Evolutionary conservation across 23 tunicate genomes (phyloP).

Genomic region (Halocynthia aurantium): DNA sequence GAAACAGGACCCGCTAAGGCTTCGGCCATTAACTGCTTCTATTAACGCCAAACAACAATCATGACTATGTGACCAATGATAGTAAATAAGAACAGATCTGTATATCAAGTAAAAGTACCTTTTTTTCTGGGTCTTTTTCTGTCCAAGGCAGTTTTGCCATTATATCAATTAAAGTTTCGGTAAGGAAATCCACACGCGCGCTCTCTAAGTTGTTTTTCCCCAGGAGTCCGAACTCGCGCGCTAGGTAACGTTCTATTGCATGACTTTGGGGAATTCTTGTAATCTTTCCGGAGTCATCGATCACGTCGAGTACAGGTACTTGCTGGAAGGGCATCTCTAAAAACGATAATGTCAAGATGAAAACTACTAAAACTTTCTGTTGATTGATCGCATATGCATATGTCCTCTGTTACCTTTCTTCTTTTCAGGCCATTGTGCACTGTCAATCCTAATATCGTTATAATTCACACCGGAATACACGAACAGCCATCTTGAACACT

Average conservation of each 20-base stretch:
- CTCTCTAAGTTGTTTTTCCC: constrained; percentile 25
- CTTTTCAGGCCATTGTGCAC: constrained; percentile 13
- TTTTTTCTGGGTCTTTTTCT: constrained; percentile 50
- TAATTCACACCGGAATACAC: constrained; percentile 16
- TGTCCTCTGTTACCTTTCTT: constrained; percentile 5
- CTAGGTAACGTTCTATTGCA: constrained; percentile 44
- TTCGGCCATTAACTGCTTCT: neutral
- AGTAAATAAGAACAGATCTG: neutral
- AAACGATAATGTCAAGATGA: neutral
- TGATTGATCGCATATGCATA: too few relatives aligned
- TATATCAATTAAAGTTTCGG: constrained; percentile 33
- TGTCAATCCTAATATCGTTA: constrained; percentile 9
- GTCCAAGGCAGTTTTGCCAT: constrained; percentile 55
- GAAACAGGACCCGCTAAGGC: constrained; percentile 16
- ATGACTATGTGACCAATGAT: neutral
- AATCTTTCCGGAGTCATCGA: constrained; percentile 23
- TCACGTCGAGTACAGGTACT: constrained; percentile 55
- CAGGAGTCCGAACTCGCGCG: constrained; percentile 29
- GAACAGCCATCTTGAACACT: constrained; percentile 16
- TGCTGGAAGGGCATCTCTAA: constrained; percentile 56
- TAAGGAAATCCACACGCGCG: constrained; percentile 36
- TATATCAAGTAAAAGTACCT: constrained; percentile 19
- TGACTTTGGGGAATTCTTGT: constrained; percentile 28
- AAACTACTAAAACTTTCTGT: too few relatives aligned
- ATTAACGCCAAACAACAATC: neutral